Evolutionary conservation across 2,797 vertebrate species (phyloP), one percentile per base, ranked within the genome.

Genomic region (Petrocephalus schoutedeni): DNA sequence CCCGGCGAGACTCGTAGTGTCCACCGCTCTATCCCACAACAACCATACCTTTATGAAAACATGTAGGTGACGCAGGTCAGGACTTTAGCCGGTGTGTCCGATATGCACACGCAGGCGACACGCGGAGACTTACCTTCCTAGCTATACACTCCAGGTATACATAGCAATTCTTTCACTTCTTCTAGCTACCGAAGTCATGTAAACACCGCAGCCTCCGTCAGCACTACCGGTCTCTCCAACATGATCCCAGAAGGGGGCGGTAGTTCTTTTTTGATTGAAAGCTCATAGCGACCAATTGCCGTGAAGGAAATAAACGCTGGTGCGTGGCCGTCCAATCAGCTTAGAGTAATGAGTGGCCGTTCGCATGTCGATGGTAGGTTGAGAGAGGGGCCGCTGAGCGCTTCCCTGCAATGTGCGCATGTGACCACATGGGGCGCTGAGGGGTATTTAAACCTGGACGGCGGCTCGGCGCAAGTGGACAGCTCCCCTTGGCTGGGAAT

Each of bases 391-490:
- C 53, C 8, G 87, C 59, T 58, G 87, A 88, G 28, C 51, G 59
- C 49, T 88, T 74, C n/a, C 51, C 23, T 71, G 59, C 51, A 36
- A 88, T 86, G 87, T 36, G 28, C 32, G 59, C 82, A 85, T 85
- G 80, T 88, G 82, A 57, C 82, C 32, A 54, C 82, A 71, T 49
- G 54, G 49, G 23, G 80, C 87, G 77, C 87, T 64, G 21, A n/a
- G 87, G 45, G 87, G 77, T 88, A 88, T 88, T 88, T 88, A 88
- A 88, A 88, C 57, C 77, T 59, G 56, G 87, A 84, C 87, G 14
- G 77, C 45, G 41, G 45, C 41, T 57, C 53, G 80, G 71, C 32
- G 58, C 67, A 82, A 87, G 57, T 67, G 77, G 87, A 88, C 87
- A 88, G 87, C 87, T 88, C 87, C 87, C 41, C 41, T 58, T 88